Conservation (phyloP, 2,113 vertebrate species). For the Agelaius tricolor region DNA sequence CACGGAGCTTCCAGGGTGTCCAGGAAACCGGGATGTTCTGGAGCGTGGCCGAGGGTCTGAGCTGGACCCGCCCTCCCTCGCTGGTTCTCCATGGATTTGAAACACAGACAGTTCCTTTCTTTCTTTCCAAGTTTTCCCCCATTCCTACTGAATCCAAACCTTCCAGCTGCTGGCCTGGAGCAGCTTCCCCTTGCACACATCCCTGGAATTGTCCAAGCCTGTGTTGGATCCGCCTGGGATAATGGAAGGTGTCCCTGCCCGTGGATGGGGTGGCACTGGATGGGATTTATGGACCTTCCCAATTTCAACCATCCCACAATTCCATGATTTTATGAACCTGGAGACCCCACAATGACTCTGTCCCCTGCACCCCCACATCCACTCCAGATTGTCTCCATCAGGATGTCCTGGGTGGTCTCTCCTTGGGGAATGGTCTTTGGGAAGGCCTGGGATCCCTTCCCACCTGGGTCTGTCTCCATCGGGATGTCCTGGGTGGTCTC, state of each 20-base stretch:
- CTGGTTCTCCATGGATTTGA: accelerated
- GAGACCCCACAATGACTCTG: background rate
- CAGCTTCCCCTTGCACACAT: background rate
- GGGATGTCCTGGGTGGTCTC: accelerated
- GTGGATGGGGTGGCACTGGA: background rate
- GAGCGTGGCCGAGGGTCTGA: accelerated
- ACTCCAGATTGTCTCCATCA: accelerated
- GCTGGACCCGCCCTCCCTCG: accelerated
- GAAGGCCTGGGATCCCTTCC: background rate
- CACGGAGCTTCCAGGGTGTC: accelerated
- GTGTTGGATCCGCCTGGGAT: background rate
- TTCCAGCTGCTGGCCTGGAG: background rate
- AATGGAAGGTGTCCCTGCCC: background rate
- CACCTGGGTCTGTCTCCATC: accelerated
- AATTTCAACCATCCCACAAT: background rate
- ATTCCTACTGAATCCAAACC: accelerated
- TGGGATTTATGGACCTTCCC: background rate
- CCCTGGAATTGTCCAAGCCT: background rate
- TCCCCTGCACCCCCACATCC: background rate
- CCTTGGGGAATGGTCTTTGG: background rate
- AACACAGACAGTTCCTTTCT: background rate
- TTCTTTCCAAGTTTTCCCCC: background rate
- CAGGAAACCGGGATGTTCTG: background rate
- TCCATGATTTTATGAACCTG: background rate
- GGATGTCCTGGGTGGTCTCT: accelerated